Evolutionary conservation across 2,888 invertebrate genomes (phyloP).

Genomic region (Cheilosia pagana): DNA sequence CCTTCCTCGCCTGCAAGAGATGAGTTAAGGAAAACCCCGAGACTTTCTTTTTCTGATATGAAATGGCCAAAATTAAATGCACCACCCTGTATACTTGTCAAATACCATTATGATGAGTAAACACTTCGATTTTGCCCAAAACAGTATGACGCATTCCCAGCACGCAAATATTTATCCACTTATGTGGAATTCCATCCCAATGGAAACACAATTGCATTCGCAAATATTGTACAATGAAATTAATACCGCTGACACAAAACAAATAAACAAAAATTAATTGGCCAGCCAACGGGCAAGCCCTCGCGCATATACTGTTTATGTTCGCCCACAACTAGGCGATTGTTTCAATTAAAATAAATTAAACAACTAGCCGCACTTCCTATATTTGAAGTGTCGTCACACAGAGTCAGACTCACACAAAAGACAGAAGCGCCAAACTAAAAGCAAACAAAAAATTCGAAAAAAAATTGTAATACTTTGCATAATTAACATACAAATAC

Average conservation of each 20-base stretch:
- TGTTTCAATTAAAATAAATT: slow-evolving; percentile 68
- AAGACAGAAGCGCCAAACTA: slow-evolving; percentile 42
- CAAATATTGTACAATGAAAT: slow-evolving; percentile 58
- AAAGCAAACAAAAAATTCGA: too few relatives aligned
- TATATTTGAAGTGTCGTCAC: slow-evolving; percentile 22
- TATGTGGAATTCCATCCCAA: slow-evolving; percentile 23
- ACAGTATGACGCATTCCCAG: slow-evolving; percentile 4
- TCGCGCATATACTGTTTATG: slow-evolving; percentile 25
- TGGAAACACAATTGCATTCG: slow-evolving; percentile 43
- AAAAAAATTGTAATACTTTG: not conserved
- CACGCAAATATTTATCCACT: slow-evolving; percentile 56
- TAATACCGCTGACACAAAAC: slow-evolving; percentile 51
- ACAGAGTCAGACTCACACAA: slow-evolving; percentile 15
- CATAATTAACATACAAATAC: slow-evolving; percentile 65
- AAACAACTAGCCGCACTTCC: slow-evolving; percentile 44
- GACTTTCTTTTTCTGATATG: too few relatives aligned
- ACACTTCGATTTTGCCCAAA: not conserved
- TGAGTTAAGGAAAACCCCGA: too few relatives aligned
- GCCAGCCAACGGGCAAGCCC: slow-evolving; percentile 4
- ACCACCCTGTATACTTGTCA: too few relatives aligned
- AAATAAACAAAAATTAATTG: slow-evolving; percentile 54
- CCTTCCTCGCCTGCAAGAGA: too few relatives aligned
- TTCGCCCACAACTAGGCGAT: slow-evolving; percentile 11
- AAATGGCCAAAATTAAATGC: too few relatives aligned
- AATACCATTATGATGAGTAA: not conserved